Conservation (phyloP, 2,888 invertebrate genomes). For the Apodemia hepburni region DNA sequence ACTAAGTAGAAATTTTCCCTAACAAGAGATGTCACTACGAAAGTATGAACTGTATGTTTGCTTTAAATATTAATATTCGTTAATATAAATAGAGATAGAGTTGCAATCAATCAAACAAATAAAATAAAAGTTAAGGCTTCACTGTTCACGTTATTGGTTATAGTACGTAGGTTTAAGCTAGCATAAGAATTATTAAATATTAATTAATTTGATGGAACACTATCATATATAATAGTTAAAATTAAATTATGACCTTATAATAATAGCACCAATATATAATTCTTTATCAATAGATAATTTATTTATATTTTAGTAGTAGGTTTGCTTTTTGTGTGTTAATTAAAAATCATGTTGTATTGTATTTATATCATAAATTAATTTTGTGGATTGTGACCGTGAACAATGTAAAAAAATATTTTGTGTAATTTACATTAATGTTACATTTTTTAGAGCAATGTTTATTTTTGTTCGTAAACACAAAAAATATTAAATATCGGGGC, state of each 20-base stretch:
- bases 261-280: slow-evolving; percentile 32
- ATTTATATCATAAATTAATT: no score
- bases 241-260: slow-evolving; percentile 29
- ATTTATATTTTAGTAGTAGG: slow-evolving; percentile 2
- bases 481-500: no score
- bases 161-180: neutral
- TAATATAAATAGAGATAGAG: slow-evolving; percentile 2
- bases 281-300: slow-evolving; percentile 24
- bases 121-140: slow-evolving; percentile 8
- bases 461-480: no score
- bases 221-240: slow-evolving; percentile 26
- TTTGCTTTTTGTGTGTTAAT: neutral
- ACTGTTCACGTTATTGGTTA: slow-evolving; percentile 8
- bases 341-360: no score
- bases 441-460: no score
- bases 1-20: no score
- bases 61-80: slow-evolving; percentile 40
- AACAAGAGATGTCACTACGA: neutral
- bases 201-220: slow-evolving; percentile 14
- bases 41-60: slow-evolving; percentile 33
- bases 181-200: neutral
- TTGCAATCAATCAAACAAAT: neutral
- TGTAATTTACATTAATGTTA: no score
- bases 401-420: no score
- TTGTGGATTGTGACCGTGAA: no score